Evolutionary conservation across 2,888 invertebrate species (phyloP), one percentile per base, ranked within the genome.

Genomic region (Sesia bembeciformis): DNA sequence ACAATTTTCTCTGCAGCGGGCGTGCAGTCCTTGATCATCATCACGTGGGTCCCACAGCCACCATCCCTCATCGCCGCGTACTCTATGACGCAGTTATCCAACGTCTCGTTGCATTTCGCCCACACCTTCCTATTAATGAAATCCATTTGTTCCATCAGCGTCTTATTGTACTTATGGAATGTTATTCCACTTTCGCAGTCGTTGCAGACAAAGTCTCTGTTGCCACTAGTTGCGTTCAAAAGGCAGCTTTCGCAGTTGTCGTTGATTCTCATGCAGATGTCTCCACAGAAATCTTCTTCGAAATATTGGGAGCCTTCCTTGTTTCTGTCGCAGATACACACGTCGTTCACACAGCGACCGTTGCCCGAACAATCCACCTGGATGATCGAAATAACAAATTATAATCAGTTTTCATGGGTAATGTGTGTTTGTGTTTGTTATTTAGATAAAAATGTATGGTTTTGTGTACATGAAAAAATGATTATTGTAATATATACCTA

Each of bases 341-440:
- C 64, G 51, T 76, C 73, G 66, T 82, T 49, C 3, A 68, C 71
- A 60, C 86, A 88, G 53, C 65, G 53, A 0, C 88, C 88, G 64
- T 89, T 87, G 50, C 81, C 80, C 3, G 74, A 76, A 56, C 88
- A 89, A 49, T 72, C 67, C 57, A 63, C 59, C 81, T 79, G 63
- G 7, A 46, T 46, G 4, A 41, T 41, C 41, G 4, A 46, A 4
- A 46, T 8, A 4, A 46, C 46, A 46, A n/a, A 46, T n/a, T 46
- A 46, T 4, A 46, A 46, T 23, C 23, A 23, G 23, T 23, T 23
- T 23, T 23, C 23, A 23, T 23, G 23, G 23, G 23, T 2, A 23
- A 23, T 23, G 23, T 23, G 23, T 23, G 23, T 1, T 23, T 23
- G 23, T 23, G 23, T 23, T 23, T 23, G 23, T 23, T 23, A 23